These are phyloP conservation scores for Pachycephus smyrnensis DNA, from an alignment of 2,888 invertebrate genomes.

Conservation along the genomic window DNA sequence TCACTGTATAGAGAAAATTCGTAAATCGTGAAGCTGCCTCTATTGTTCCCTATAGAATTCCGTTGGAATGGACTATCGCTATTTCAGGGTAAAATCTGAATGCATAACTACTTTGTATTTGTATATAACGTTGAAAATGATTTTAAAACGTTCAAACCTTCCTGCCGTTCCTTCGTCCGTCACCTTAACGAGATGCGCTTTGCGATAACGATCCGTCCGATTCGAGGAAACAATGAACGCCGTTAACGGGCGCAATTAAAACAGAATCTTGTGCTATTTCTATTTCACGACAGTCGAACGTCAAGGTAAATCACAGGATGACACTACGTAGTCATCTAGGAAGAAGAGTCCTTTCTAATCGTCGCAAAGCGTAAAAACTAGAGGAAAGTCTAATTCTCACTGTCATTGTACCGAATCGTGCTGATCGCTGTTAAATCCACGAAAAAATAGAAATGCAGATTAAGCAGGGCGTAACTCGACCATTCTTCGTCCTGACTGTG, in stretches of 20 bases:
- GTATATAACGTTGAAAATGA: background rate
- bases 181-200: background rate
- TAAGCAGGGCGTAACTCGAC: background rate
- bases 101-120: background rate
- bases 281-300: background rate
- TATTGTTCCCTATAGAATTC: background rate
- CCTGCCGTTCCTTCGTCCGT: background rate
- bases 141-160: background rate
- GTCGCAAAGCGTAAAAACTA: background rate
- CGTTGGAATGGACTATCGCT: background rate
- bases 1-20: background rate
- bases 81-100: background rate
- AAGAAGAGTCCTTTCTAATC: background rate
- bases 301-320: background rate
- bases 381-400: background rate
- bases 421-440: background rate
- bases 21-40: background rate
- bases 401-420: background rate
- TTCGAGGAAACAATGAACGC: background rate
- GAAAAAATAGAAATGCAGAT: background rate
- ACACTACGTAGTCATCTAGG: background rate
- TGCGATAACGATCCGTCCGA: background rate
- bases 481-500: background rate
- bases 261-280: background rate
- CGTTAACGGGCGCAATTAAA: background rate